Evolutionary conservation across 35 echinoderm and acorn worm genomes (phyloP), one percentile per base, ranked within the genome.

Genomic region (Diadema setosum): DNA sequence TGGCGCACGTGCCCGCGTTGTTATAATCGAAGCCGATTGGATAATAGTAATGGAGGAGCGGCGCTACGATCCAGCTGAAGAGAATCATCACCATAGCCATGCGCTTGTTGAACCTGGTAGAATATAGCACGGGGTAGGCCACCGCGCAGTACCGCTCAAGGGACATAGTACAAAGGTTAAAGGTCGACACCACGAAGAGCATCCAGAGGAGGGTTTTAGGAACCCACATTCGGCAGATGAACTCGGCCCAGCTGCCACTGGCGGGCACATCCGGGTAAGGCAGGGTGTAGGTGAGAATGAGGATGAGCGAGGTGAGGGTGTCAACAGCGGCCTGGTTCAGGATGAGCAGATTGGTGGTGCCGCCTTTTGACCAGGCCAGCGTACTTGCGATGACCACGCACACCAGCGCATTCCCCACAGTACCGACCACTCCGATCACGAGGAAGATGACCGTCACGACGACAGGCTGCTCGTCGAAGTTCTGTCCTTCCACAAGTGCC

Each of bases 211-310:
- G 67, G 5, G 75, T 82, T 20, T 82, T 69, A 2, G 93, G 91
- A 1, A 87, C 70, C 93, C 93, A 95, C 41, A 95, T 70, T 17
- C 89, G 93, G 52, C 93, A 95, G 75, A 91, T 4, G 43, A 95
- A 82, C 83, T 93, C 91, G 16, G 75, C 75, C 74, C 75, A 88
- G 0, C 32, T 36, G 7, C 89, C 89, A 12, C 26, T 27, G n/a
- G 25, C 24, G 3, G 82, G 82, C 20, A 64, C 46, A 41, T 2
- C n/a, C 7, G 32, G 58, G 23, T 34, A 27, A 1, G 57, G 45
- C 5, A 93, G 80, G 5, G 91, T 83, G 56, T 88, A 88, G 9
- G 78, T 27, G 14, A 87, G 44, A 33, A 93, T 87, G 16, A 93
- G 58, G 27, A 81, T 75, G 30, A 93, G 23, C 2, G 91, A 87